Conservation (phyloP, 2,888 invertebrate species). For the Synanthedon formicaeformis region DNA sequence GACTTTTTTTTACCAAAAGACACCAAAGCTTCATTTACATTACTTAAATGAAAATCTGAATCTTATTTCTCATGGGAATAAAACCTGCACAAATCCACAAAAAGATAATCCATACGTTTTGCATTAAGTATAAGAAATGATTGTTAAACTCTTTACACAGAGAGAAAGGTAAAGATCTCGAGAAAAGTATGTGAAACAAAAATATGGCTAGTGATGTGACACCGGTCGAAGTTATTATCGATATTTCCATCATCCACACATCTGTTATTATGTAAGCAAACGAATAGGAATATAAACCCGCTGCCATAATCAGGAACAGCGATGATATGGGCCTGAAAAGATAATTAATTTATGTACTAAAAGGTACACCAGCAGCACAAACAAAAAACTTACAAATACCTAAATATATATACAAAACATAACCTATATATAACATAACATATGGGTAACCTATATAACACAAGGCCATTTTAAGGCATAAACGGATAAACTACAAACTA, state of each 20-base stretch:
- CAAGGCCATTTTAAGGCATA: too few species aligned
- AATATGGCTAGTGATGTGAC: conserved; percentile 4
- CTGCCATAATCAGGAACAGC: conserved; percentile 2
- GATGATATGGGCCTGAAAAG: conserved; percentile 8
- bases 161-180: conserved; percentile 3
- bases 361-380: too few species aligned
- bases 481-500: too few species aligned
- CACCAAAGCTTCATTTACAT: too few species aligned
- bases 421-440: too few species aligned
- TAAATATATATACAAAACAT: too few species aligned
- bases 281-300: background rate
- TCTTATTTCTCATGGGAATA: background rate
- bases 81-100: conserved; percentile 2
- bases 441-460: too few species aligned
- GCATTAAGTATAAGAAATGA: conserved; percentile 5
- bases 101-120: conserved; percentile 3
- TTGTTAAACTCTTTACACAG: background rate
- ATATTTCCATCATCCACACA: background rate
- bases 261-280: conserved; percentile 4
- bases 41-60: background rate
- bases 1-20: too few species aligned
- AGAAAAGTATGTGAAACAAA: conserved; percentile 5
- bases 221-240: conserved; percentile 1
- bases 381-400: too few species aligned
- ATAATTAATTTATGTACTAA: background rate